Evolutionary conservation across 2,888 invertebrate genomes (phyloP).

Genomic region (Scaptomyza flava): DNA sequence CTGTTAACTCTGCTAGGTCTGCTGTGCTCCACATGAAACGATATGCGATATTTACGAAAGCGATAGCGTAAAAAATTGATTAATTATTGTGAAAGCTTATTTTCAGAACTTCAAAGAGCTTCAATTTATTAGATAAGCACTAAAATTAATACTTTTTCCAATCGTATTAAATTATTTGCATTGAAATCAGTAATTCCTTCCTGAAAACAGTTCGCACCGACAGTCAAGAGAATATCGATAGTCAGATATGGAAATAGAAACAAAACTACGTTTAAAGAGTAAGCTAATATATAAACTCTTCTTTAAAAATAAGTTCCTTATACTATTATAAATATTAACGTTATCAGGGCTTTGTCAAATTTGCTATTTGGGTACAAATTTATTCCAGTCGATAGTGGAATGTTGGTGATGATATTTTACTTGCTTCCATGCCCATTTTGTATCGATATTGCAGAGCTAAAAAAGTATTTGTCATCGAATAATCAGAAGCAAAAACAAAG

Average conservation of each 20-base stretch:
- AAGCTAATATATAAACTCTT: not conserved
- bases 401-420: constrained; percentile 6
- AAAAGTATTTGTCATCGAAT: constrained; percentile 50
- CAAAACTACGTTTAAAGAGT: not conserved
- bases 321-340: not conserved
- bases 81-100: not conserved
- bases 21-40: not conserved
- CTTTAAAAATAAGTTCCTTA: not conserved
- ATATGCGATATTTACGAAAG: not conserved
- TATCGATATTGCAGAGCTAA: constrained; percentile 34
- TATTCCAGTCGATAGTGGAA: constrained; percentile 34
- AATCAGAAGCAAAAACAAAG: constrained; percentile 60
- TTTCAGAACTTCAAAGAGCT: not conserved
- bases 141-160: not conserved
- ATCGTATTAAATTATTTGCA: not conserved
- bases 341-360: not conserved
- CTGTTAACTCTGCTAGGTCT: constrained; percentile 1
- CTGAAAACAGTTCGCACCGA: not conserved
- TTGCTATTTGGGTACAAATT: not conserved
- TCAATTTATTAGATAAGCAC: not conserved
- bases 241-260: not conserved
- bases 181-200: not conserved
- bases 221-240: not conserved
- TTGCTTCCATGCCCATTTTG: constrained; percentile 22
- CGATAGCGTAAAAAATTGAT: not conserved